Evolutionary conservation across 2,797 vertebrate genomes (phyloP).

Genomic region (Numenius phaeopus): DNA sequence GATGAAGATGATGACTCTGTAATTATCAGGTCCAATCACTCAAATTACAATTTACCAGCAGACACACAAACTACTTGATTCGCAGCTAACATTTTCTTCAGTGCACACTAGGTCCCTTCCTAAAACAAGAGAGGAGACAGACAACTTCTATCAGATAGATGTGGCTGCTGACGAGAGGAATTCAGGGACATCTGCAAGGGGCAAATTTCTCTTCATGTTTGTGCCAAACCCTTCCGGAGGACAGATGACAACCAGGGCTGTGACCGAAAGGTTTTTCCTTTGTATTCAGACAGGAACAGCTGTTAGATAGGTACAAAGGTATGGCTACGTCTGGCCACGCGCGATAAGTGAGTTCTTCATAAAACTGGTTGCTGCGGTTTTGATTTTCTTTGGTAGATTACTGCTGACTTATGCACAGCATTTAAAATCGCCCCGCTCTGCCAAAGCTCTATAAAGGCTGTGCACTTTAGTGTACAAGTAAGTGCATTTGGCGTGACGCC

Average conservation of each 20-base stretch:
- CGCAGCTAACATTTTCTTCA: constrained; percentile 30
- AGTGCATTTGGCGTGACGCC: constrained; percentile 19
- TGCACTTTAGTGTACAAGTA: constrained; percentile 31
- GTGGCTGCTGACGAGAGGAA: not conserved
- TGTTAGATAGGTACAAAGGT: constrained; percentile 36
- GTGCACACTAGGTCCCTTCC: not conserved
- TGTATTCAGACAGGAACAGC: not conserved
- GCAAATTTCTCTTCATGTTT: not conserved
- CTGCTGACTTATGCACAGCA: constrained; percentile 56
- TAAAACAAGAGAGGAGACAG: not conserved
- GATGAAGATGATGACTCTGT: constrained; percentile 46
- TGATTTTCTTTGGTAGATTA: constrained; percentile 45
- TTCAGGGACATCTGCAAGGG: not conserved
- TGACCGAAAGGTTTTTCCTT: not conserved
- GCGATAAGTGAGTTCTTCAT: not conserved
- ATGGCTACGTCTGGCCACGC: rapidly evolving
- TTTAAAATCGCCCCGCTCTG: constrained; percentile 19
- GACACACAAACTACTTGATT: constrained; percentile 44
- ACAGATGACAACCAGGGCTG: not conserved
- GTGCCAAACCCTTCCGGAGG: not conserved
- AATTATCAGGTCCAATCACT: constrained; percentile 53
- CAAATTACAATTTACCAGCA: constrained; percentile 58
- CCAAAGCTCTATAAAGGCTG: constrained; percentile 29
- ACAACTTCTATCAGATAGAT: not conserved
- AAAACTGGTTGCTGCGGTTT: not conserved